These are phyloP conservation scores for Campopleginae sp. DNA, from an alignment of 2,888 invertebrate species.

Conservation along the genomic window DNA sequence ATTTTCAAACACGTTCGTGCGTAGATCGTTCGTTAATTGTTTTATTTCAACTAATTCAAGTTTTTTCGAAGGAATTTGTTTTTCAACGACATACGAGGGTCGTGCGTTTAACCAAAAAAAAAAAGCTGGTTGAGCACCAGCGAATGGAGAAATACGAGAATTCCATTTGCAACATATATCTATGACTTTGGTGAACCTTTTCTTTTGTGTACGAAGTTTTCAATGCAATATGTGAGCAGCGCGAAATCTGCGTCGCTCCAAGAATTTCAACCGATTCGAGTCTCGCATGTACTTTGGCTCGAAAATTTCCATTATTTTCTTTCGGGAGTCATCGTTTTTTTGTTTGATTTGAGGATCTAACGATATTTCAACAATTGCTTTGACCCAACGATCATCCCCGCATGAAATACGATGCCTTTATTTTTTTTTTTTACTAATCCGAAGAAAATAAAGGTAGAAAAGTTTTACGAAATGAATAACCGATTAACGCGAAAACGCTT, in stretches of 20 bases:
- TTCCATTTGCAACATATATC: constrained; percentile 3
- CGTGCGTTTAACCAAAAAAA: background rate
- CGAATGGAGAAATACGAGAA: constrained; percentile 17
- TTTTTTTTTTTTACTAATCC: background rate
- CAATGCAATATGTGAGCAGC: background rate
- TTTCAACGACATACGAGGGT: background rate
- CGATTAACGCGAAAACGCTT: constrained; percentile 59
- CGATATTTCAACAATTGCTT: constrained; percentile 11
- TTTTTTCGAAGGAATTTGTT: constrained; percentile 21
- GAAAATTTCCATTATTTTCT: background rate
- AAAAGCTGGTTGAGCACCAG: constrained; percentile 2
- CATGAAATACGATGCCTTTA: background rate
- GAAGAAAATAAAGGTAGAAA: background rate
- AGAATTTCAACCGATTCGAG: background rate
- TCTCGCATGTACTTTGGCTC: background rate
- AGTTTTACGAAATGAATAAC: constrained; percentile 18
- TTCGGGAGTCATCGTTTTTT: constrained; percentile 17
- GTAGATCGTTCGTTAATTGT: background rate
- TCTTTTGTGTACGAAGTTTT: background rate
- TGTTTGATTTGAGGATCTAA: background rate
- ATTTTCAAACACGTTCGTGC: constrained; percentile 5
- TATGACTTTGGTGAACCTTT: constrained; percentile 9
- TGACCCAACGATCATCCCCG: constrained; percentile 22
- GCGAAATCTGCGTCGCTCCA: constrained; percentile 5
- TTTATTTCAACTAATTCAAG: constrained; percentile 16